phyloP scores from a whole-genome alignment of 1,140 invertebrate species.

The Drosophila aff. region DNA sequence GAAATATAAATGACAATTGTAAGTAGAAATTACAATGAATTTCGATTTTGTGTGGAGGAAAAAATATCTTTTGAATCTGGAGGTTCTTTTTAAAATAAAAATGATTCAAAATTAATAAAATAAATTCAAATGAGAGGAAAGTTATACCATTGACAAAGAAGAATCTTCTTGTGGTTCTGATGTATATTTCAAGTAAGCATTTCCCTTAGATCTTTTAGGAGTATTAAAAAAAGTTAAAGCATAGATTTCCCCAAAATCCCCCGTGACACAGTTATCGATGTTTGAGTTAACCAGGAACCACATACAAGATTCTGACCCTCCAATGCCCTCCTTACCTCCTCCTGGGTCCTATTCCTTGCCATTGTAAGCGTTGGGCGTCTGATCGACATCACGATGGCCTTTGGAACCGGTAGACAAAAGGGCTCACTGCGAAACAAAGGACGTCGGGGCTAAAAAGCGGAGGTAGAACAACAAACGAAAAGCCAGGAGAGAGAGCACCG shows the following conservation, averaged over 20 bases:
- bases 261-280: slow-evolving; percentile 30
- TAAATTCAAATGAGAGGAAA: not conserved
- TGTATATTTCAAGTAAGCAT: too few species aligned
- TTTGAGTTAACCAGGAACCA: slow-evolving; percentile 9
- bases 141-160: not conserved
- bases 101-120: not conserved
- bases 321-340: not conserved
- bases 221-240: not conserved
- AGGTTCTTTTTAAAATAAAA: not conserved
- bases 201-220: not conserved
- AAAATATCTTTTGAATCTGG: not conserved
- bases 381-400: slow-evolving; percentile 60
- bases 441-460: slow-evolving; percentile 50
- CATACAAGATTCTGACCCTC: slow-evolving; percentile 6
- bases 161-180: not conserved
- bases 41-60: not conserved
- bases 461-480: slow-evolving; percentile 20
- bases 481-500: slow-evolving; percentile 41
- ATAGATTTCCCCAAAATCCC: not conserved
- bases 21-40: not conserved
- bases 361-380: slow-evolving; percentile 55
- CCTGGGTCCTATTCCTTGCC: not conserved
- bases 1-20: slow-evolving; percentile 15
- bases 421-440: slow-evolving; percentile 57
- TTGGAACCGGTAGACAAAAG: slow-evolving; percentile 68